phyloP scores from a whole-genome alignment of 2,888 invertebrate species.

The Epinotia nisella region DNA sequence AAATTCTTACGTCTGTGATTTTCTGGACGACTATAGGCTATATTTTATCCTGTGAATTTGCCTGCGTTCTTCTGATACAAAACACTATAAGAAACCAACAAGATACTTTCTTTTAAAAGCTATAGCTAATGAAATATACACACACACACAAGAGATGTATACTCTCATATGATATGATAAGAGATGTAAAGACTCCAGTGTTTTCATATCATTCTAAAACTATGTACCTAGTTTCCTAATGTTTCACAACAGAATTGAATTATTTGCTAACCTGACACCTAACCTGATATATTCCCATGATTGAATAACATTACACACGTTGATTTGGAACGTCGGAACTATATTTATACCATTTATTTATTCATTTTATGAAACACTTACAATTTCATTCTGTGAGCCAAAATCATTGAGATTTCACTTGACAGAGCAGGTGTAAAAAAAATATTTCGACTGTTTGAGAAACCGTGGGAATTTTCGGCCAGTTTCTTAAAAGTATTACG shows the following conservation, averaged over 20 bases:
- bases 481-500: conserved; percentile 19
- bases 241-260: conserved; percentile 24
- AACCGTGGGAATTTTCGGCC: conserved; percentile 24
- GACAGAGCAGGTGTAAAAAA: conserved; percentile 45
- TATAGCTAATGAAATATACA: no score
- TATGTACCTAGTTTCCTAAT: not conserved
- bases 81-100: no score
- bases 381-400: conserved; percentile 54
- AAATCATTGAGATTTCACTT: conserved; percentile 44
- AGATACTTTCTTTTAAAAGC: no score
- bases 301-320: conserved; percentile 35
- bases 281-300: conserved; percentile 45
- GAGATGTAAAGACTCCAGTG: no score
- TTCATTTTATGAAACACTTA: conserved; percentile 53
- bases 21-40: no score
- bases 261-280: not conserved
- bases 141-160: no score
- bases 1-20: no score
- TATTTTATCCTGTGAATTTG: no score
- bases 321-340: conserved; percentile 47
- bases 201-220: no score
- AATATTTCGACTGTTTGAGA: conserved; percentile 44
- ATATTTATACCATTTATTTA: conserved; percentile 46
- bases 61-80: no score
- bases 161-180: no score